Base-by-base conservation (phyloP, 2,888 invertebrate species). In the Andrena trimmerana region DNA sequence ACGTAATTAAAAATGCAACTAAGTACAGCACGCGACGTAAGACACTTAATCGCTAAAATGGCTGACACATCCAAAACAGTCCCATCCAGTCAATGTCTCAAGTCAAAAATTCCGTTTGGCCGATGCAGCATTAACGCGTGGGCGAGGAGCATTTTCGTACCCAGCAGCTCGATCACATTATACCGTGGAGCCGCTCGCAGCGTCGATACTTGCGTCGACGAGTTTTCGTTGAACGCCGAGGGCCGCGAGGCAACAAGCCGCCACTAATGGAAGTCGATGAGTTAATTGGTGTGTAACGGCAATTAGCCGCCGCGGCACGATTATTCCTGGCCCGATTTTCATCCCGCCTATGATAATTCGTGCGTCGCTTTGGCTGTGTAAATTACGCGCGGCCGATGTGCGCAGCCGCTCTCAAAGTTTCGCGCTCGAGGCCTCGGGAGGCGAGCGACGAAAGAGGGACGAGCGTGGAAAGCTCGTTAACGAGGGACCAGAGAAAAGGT, bases 221-320 rank as follows among this genome's bases (percentile, higher is more conserved):
- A 71, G 78, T 69, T 78, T 62, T 70, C 80, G 60, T 71, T 31
- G 78, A 16, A 71, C 79, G 81, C 68, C 50, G 67, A 78, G 78
- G 27, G 71, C 71, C 50, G 52, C 63, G 42, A 52, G 48, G 81
- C 48, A 70, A 78, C 78, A 60, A 70, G 60, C 75, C 65, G 52
- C 74, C 76, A 57, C 68, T 82, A 85, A 88, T 80, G 86, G 71
- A 83, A 85, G 85, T 86, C 78, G 78, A 78, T 62, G 81, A 79
- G 79, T 85, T 86, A 86, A 88, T 88, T 88, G 84, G 82, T 80
- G 81, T 84, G 75, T 69, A 74, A 73, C 84, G 54, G 82, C 83
- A 88, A 86, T 88, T 88, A 87, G 69, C 80, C 65, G 76, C 84
- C 84, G 70, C 71, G 52, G 72, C 57, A 73, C 76, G 86, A 88